Percentiles rank a stretch among this genome's conserved stretches.
phyloP scores from a whole-genome alignment of 2,797 vertebrate genomes.

The Orestias chungarensis region DNA sequence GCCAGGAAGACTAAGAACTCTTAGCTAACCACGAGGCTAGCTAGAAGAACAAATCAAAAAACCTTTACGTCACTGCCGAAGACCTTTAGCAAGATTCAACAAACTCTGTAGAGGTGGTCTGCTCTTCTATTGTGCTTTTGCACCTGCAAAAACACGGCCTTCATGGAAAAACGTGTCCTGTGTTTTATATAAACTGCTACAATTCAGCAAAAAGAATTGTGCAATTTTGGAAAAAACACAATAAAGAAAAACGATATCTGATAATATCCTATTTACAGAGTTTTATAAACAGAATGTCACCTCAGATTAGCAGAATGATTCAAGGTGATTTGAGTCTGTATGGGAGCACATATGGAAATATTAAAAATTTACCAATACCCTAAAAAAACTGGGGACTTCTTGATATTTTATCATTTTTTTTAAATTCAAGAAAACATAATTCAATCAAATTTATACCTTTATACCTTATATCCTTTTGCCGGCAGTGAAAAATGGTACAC shows the following conservation, averaged over 20 bases:
- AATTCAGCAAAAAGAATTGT: not conserved
- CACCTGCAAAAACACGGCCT: constrained; percentile 5
- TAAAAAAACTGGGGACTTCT: not conserved
- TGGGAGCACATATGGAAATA: not conserved
- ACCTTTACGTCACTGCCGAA: not conserved
- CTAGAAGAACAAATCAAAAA: not conserved
- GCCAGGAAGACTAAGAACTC: not conserved
- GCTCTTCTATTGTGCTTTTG: not conserved
- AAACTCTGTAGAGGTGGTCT: not conserved
- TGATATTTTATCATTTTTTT: too few species aligned
- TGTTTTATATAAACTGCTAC: not conserved
- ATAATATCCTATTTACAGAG: not conserved
- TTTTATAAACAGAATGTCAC: not conserved
- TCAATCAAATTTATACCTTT: not conserved
- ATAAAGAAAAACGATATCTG: not conserved
- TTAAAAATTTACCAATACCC: not conserved
- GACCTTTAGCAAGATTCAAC: not conserved
- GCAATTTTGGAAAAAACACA: not conserved
- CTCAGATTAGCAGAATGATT: not conserved
- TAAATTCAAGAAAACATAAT: not conserved
- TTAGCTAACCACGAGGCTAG: not conserved
- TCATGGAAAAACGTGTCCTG: not conserved
- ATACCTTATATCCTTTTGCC: not conserved
- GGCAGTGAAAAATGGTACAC: not conserved
- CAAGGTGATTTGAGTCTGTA: not conserved